These are phyloP conservation scores for Falcaria lacertinaria DNA, from an alignment of 2,888 invertebrate genomes.

Conservation along the genomic window DNA sequence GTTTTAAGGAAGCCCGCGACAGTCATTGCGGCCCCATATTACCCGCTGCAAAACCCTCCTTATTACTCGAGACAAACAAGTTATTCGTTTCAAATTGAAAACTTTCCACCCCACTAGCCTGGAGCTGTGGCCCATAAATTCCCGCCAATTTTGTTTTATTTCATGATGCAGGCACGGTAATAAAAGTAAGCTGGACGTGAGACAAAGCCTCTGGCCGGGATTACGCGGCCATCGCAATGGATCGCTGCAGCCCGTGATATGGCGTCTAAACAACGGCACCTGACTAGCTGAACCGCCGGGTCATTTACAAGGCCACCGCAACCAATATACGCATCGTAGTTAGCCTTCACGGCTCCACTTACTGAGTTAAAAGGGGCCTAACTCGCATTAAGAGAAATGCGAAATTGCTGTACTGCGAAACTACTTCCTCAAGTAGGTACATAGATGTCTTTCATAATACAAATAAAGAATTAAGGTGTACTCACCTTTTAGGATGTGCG, in stretches of 20 bases:
- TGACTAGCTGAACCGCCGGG: constrained; percentile 43
- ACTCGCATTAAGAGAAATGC: no score
- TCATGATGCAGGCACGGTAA: constrained; percentile 76
- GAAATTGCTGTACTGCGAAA: no score
- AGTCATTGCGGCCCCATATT: constrained; percentile 69
- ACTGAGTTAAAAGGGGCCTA: no score
- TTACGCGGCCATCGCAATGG: constrained; percentile 73
- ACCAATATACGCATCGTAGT: neutral
- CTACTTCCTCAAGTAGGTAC: no score
- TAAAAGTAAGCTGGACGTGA: constrained; percentile 80
- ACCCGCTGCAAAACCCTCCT: constrained; percentile 71
- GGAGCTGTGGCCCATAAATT: constrained; percentile 75
- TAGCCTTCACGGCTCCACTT: no score
- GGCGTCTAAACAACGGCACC: constrained; percentile 65
- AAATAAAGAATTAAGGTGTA: no score
- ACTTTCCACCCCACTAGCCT: constrained; percentile 77
- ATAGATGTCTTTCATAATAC: no score
- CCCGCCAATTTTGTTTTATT: constrained; percentile 80
- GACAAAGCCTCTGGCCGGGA: constrained; percentile 73
- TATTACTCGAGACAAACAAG: constrained; percentile 76
- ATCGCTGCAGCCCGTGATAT: constrained; percentile 70
- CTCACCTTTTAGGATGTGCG: no score
- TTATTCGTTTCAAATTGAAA: constrained; percentile 80
- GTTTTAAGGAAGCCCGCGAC: constrained; percentile 74
- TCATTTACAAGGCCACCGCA: constrained; percentile 23